Evolutionary conservation across 2,113 vertebrate species (phyloP).

Genomic region (Gallinago undulata): DNA sequence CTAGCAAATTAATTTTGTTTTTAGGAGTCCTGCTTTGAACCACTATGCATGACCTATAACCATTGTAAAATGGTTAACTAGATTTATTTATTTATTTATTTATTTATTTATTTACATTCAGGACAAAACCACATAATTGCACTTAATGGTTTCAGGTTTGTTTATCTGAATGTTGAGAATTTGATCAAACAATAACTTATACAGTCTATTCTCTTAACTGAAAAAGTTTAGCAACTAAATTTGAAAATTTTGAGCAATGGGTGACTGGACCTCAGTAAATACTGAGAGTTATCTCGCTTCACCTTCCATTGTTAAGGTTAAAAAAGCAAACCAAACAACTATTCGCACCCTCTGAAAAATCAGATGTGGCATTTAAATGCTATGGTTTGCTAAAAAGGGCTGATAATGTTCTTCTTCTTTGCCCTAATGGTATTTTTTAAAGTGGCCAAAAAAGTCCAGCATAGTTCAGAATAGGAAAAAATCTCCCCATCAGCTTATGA

Average conservation of each 20-base stretch:
- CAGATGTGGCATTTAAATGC: background rate
- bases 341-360: background rate
- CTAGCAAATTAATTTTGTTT: background rate
- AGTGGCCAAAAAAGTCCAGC: background rate
- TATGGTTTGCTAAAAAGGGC: background rate
- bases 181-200: background rate
- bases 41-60: background rate
- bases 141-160: background rate
- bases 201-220: background rate
- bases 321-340: background rate
- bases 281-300: background rate
- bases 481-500: background rate
- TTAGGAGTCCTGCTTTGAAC: background rate
- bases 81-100: background rate
- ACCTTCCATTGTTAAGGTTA: background rate
- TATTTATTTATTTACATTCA: background rate
- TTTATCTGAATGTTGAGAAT: background rate
- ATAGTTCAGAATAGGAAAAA: background rate
- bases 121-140: background rate
- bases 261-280: background rate
- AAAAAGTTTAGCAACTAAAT: background rate
- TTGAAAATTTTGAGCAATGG: background rate
- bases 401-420: background rate
- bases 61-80: background rate
- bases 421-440: background rate